Conservation (phyloP, 2,113 vertebrate species). For the Phrynosoma blainvillii region DNA sequence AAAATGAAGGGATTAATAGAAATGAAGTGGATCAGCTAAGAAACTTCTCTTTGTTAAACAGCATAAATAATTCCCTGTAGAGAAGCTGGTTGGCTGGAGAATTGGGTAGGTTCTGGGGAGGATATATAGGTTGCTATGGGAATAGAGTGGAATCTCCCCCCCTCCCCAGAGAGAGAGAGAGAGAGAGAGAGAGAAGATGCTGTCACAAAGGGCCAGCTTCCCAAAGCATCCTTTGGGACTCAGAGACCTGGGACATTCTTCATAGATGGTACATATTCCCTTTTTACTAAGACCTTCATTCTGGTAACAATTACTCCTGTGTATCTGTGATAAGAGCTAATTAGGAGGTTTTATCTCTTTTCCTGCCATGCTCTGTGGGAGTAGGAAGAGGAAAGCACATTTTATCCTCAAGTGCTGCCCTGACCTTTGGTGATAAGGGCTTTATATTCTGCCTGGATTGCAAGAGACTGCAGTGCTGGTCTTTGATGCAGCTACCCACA, state of each 20-base stretch:
- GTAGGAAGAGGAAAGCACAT: not conserved
- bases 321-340: not conserved
- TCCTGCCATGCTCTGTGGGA: constrained; percentile 1
- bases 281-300: not conserved
- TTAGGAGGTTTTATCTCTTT: not conserved
- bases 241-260: not conserved
- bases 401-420: not conserved
- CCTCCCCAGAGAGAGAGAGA: no score
- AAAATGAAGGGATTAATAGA: no score
- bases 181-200: not conserved
- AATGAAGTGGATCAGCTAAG: not conserved
- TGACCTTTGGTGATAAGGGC: not conserved
- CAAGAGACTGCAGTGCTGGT: not conserved
- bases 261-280: not conserved
- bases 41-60: not conserved
- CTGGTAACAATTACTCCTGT: not conserved
- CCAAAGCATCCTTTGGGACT: not conserved
- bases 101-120: not conserved
- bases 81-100: not conserved
- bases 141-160: not conserved
- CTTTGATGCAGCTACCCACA: not conserved
- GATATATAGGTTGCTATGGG: not conserved
- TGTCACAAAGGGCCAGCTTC: not conserved
- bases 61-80: constrained; percentile 2
- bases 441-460: not conserved